phyloP scores from a whole-genome alignment of 2,113 vertebrate genomes.

The Neodontobutis hainanensis region DNA sequence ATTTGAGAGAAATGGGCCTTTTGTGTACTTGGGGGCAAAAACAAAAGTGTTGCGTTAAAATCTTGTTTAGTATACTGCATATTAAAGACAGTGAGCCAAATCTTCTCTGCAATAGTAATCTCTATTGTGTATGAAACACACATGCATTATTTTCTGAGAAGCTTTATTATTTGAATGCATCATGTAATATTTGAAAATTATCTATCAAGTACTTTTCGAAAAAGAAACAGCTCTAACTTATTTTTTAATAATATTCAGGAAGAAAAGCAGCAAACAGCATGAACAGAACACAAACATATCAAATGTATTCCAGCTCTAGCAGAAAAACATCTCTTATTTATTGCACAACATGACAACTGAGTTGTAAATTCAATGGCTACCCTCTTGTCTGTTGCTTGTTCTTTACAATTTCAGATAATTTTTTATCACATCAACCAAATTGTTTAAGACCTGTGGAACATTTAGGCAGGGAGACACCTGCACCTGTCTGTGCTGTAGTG shows the following conservation, averaged over 20 bases:
- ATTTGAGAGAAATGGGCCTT: no score
- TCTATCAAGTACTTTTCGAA: slow-evolving; percentile 25
- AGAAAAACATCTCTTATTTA: slow-evolving; percentile 44
- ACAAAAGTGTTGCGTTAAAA: no score
- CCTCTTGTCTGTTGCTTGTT: not conserved
- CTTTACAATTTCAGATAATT: not conserved
- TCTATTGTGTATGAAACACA: not conserved
- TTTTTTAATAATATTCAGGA: slow-evolving; percentile 48
- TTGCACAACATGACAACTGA: slow-evolving; percentile 8
- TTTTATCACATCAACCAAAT: not conserved
- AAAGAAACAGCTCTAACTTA: slow-evolving; percentile 29
- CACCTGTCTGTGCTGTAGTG: no score
- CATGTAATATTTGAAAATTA: slow-evolving; percentile 28
- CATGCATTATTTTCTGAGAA: slow-evolving; percentile 3
- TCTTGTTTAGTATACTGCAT: no score
- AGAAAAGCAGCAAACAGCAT: slow-evolving; percentile 16
- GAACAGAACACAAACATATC: slow-evolving; percentile 18
- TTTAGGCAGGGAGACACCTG: no score
- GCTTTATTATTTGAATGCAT: not conserved
- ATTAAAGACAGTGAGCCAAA: no score
- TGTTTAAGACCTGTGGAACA: no score
- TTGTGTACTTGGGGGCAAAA: no score
- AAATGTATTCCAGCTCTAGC: slow-evolving; percentile 33
- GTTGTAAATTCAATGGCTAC: not conserved
- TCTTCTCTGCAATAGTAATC: not conserved